Evolutionary conservation across 2,888 invertebrate species (phyloP), one percentile per base, ranked within the genome.

Genomic region (Leptopilina drosophilae): DNA sequence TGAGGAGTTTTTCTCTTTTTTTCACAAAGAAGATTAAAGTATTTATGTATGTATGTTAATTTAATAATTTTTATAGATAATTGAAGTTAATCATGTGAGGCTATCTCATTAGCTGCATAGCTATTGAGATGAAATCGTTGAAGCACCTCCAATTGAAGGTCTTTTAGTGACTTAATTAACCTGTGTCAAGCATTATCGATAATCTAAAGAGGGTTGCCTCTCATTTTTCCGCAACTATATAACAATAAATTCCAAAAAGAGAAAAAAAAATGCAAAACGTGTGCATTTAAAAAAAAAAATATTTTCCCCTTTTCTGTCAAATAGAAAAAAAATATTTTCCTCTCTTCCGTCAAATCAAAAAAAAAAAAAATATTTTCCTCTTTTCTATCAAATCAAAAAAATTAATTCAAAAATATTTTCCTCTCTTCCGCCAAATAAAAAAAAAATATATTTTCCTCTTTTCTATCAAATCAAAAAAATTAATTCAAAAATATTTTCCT

Each of bases 101-200:
- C 53, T 69, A 69, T 69, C 69, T 69, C 53, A 69, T 56, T 33
- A 26, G 26, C 33, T 20, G 14, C 14, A 64, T 12, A 42, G 62
- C 20, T 33, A 64, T 33, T 69, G 69, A 69, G 69, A 69, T 69
- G 53, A 8, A 69, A 69, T 69, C 69, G 53, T 33, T 69, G 53
- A 69, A 69, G 69, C 69, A 69, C 69, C 69, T 56, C 33, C 69
- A 69, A 14, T n/a, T 53, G 69, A 69, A 69, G 69, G 69, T 33
- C 69, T 69, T 69, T 42, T 69, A 33, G 33, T 56, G 69, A 69
- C 69, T 69, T 69, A 69, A 69, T 69, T 69, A 69, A 69, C 69
- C 69, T 69, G 69, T 69, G 26, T 69, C 69, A 69, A 69, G 33
- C 26, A 33, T 49, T 69, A 69, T 69, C 69, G 69, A 69, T 33